Evolutionary conservation across 1,140 invertebrate species (phyloP).

Genomic region (Cheumatopsyche charites): DNA sequence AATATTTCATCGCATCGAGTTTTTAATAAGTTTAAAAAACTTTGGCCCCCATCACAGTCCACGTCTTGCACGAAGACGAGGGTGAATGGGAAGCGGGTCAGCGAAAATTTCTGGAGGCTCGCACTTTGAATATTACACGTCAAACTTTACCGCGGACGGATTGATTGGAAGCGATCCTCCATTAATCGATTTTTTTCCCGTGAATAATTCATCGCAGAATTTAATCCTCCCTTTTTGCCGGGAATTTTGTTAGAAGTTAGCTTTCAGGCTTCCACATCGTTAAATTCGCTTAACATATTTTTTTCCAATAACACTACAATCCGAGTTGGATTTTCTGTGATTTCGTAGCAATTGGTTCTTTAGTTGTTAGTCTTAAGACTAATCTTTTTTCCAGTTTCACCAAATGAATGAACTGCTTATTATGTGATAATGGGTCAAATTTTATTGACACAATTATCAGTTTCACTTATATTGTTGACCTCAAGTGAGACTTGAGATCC

Average conservation of each 20-base stretch:
- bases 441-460: too few species aligned
- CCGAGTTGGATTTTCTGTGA: too few species aligned
- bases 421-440: too few species aligned
- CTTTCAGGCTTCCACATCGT: background rate
- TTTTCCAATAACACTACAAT: too few species aligned
- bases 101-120: constrained; percentile 9
- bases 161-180: constrained; percentile 10
- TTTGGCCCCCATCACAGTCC: constrained; percentile 30
- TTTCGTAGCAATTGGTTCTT: too few species aligned
- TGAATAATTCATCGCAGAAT: too few species aligned
- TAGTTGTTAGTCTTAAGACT: too few species aligned
- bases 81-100: background rate
- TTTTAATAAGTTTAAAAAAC: constrained; percentile 39
- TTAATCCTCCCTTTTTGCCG: too few species aligned
- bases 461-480: too few species aligned
- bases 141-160: constrained; percentile 15
- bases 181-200: constrained; percentile 16
- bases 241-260: background rate
- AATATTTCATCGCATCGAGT: constrained; percentile 33
- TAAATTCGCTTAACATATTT: too few species aligned
- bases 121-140: constrained; percentile 23
- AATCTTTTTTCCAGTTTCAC: too few species aligned
- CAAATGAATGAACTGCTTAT: too few species aligned
- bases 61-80: background rate
- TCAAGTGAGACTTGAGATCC: background rate